Conservation (phyloP, 2,797 vertebrate genomes). For the Sebastes minor region DNA sequence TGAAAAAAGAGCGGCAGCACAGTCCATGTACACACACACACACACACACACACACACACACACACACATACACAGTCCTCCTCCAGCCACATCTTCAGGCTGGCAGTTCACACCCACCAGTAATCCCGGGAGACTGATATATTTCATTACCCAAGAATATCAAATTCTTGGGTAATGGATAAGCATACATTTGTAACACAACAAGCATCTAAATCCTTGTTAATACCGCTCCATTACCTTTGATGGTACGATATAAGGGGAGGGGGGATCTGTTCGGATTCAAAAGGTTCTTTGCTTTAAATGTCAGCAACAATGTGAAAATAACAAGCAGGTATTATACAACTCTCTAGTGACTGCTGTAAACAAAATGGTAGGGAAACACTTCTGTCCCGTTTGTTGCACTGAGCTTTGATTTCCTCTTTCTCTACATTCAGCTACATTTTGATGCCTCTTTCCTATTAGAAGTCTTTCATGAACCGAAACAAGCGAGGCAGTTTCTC, state of each 20-base stretch:
- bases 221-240: neutral
- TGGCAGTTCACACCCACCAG: constrained; percentile 61
- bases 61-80: constrained; percentile 10
- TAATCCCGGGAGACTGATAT: constrained; percentile 59
- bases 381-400: neutral
- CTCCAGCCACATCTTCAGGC: constrained; percentile 50
- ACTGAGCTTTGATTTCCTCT: neutral
- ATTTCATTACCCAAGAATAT: constrained; percentile 60
- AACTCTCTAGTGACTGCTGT: neutral
- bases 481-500: neutral
- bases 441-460: constrained; percentile 3
- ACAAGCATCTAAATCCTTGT: constrained; percentile 2
- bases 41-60: neutral
- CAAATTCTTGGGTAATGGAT: constrained; percentile 32
- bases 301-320: constrained; percentile 28
- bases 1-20: constrained; percentile 40
- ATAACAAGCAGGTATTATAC: constrained; percentile 1
- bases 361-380: constrained; percentile 11
- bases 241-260: neutral
- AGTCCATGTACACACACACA: neutral
- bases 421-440: neutral
- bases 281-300: constrained; percentile 21
- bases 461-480: neutral
- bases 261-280: neutral
- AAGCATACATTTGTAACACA: neutral